These are phyloP conservation scores for Macrobrachium nipponense DNA, from an alignment of 1,140 invertebrate genomes.

Conservation along the genomic window DNA sequence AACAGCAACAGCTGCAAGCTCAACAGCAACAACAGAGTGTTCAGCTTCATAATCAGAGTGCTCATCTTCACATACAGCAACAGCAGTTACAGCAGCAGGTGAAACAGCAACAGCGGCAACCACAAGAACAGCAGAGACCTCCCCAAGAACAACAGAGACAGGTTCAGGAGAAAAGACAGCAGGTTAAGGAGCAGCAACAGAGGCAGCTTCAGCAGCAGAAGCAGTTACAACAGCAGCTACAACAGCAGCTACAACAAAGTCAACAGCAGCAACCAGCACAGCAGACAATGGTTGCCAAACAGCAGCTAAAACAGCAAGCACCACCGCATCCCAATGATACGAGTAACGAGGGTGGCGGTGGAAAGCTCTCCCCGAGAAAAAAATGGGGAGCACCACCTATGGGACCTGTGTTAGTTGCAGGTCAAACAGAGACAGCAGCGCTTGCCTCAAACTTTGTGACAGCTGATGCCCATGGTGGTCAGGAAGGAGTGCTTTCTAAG, in stretches of 20 bases:
- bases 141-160: constrained; percentile 42
- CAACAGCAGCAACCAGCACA: constrained; percentile 42
- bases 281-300: constrained; percentile 26
- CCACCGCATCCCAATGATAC: constrained; percentile 49
- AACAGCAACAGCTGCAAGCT: constrained; percentile 16
- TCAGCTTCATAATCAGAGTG: constrained; percentile 6
- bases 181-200: constrained; percentile 39
- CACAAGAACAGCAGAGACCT: constrained; percentile 36
- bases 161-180: constrained; percentile 33
- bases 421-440: constrained; percentile 35
- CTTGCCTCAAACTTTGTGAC: background rate
- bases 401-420: constrained; percentile 36
- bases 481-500: background rate
- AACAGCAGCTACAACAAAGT: constrained; percentile 35
- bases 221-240: constrained; percentile 39
- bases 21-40: constrained; percentile 45
- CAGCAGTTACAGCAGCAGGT: constrained; percentile 41
- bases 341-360: constrained; percentile 25
- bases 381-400: constrained; percentile 57
- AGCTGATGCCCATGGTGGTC: background rate
- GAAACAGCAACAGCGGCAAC: constrained; percentile 33
- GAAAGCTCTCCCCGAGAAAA: constrained; percentile 44
- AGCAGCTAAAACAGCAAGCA: constrained; percentile 50
- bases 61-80: constrained; percentile 40
- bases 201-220: constrained; percentile 41